Conservation (phyloP, 2,797 vertebrate species). For the Chelon labrosus region DNA sequence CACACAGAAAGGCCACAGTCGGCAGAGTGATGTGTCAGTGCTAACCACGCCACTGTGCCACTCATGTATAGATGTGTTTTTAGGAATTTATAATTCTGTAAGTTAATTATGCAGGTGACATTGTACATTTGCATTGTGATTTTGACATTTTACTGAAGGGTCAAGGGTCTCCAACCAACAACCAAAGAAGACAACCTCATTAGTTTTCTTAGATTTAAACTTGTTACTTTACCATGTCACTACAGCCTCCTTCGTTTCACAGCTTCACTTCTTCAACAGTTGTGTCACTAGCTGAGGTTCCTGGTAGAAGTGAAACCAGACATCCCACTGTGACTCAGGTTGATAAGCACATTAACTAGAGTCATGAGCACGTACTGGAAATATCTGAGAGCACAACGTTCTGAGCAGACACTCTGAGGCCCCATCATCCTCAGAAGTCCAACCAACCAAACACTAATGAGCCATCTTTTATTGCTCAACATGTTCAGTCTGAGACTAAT, state of each 20-base stretch:
- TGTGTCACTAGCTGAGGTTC: not conserved
- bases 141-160: not conserved
- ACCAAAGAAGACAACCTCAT: too few species aligned
- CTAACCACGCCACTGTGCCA: too few species aligned
- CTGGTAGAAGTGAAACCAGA: not conserved
- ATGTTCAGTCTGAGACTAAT: constrained; percentile 9
- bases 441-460: constrained; percentile 22
- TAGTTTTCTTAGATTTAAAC: constrained; percentile 2
- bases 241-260: not conserved
- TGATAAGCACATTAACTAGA: not conserved
- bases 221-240: not conserved
- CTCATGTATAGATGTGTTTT: not conserved
- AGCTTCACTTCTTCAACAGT: constrained; percentile 7
- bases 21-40: too few species aligned
- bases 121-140: not conserved
- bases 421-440: constrained; percentile 7
- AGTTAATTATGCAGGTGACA: not conserved
- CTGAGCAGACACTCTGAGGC: constrained; percentile 7
- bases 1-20: too few species aligned
- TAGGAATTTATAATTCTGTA: not conserved
- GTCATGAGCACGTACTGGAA: constrained; percentile 5
- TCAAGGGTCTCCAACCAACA: not conserved
- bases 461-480: constrained; percentile 4
- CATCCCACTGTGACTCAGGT: not conserved
- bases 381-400: constrained; percentile 8